phyloP scores from a whole-genome alignment of 2,888 invertebrate genomes.

The Sphaeridia pumilis region DNA sequence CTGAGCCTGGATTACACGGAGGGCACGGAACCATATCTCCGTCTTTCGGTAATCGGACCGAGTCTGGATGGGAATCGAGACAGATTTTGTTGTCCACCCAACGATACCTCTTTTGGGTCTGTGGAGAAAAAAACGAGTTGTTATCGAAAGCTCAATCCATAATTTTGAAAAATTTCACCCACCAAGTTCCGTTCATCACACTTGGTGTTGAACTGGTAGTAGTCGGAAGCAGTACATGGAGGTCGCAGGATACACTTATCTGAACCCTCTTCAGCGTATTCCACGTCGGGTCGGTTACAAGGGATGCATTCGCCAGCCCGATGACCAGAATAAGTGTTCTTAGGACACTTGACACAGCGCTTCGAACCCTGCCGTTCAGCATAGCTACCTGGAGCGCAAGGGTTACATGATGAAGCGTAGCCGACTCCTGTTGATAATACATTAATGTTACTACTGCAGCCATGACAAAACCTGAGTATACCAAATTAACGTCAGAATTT shows the following conservation, averaged over 20 bases:
- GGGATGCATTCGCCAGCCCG: slow-evolving; percentile 41
- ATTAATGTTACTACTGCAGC: neutral
- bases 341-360: slow-evolving; percentile 42
- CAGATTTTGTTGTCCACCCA: slow-evolving; percentile 48
- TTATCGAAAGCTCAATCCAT: no score
- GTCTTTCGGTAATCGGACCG: slow-evolving; percentile 41
- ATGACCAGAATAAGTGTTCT: slow-evolving; percentile 41
- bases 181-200: slow-evolving; percentile 43
- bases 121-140: slow-evolving; percentile 15
- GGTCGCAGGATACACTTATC: slow-evolving; percentile 42
- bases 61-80: slow-evolving; percentile 40
- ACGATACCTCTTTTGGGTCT: slow-evolving; percentile 43
- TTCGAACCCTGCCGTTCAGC: slow-evolving; percentile 39
- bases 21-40: slow-evolving; percentile 40
- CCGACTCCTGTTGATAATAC: slow-evolving; percentile 42
- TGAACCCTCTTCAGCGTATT: slow-evolving; percentile 43
- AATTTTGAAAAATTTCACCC: neutral
- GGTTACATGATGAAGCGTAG: slow-evolving; percentile 45
- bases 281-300: slow-evolving; percentile 39
- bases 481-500: slow-evolving; percentile 8
- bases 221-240: slow-evolving; percentile 45
- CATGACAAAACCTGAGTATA: neutral
- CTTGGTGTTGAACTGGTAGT: slow-evolving; percentile 43
- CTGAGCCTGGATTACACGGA: slow-evolving; percentile 48
- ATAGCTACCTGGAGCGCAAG: slow-evolving; percentile 41